Percentiles rank a stretch among this genome's conserved stretches.
Evolutionary conservation across 2,797 vertebrate genomes (phyloP).

Genomic region (Eulemur mongoz): DNA sequence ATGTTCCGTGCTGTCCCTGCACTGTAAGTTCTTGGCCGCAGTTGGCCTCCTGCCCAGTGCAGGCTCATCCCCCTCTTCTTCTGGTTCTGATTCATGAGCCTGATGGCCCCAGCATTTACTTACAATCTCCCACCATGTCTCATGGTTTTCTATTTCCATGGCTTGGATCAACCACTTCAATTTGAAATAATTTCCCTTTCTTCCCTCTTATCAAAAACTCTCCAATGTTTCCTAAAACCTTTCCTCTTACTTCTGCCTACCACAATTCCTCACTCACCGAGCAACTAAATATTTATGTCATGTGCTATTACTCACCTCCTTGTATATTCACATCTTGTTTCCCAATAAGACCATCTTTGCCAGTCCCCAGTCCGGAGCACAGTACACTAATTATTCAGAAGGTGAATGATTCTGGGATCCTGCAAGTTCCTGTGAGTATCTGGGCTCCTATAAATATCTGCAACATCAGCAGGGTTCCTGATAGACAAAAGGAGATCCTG

Average conservation of each 20-base stretch:
- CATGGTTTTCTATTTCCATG: background rate
- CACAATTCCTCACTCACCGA: background rate
- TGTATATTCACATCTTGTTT: background rate
- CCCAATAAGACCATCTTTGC: background rate
- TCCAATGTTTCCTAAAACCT: background rate
- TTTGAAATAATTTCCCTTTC: background rate
- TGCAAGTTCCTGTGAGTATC: background rate
- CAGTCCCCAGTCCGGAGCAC: background rate
- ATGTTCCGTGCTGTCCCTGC: accelerated
- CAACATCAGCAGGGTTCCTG: background rate
- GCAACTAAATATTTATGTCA: background rate
- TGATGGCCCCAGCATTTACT: background rate
- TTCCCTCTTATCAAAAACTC: background rate
- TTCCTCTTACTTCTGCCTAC: background rate
- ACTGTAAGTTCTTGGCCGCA: background rate
- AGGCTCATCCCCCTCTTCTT: background rate
- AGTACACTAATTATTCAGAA: background rate
- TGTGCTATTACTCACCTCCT: background rate
- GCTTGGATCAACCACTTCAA: background rate
- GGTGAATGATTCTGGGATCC: background rate
- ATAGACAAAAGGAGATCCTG: background rate
- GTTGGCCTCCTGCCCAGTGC: background rate
- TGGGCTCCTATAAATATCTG: background rate
- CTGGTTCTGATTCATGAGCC: background rate
- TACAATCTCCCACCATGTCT: background rate